Percentiles rank a stretch among this genome's conserved stretches.
phyloP scores from a whole-genome alignment of 2,113 vertebrate species.

The Vulpes vulpes region DNA sequence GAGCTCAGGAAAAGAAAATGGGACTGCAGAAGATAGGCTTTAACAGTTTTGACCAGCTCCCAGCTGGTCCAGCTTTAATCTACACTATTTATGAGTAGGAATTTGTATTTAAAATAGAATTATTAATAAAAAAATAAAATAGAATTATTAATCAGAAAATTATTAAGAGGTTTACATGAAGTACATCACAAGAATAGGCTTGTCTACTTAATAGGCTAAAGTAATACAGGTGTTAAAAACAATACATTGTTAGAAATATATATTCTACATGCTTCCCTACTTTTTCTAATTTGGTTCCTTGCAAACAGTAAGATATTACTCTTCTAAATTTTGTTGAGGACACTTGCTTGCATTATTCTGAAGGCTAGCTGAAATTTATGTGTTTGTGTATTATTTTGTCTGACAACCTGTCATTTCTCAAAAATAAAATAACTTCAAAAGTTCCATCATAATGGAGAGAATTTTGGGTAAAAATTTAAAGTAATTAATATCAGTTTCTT shows the following conservation, averaged over 20 bases:
- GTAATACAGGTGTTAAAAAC: neutral
- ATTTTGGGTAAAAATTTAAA: neutral
- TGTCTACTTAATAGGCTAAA: neutral
- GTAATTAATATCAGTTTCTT: neutral
- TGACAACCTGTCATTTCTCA: neutral
- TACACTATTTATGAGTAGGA: neutral
- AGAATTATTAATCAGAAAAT: conserved; percentile 40
- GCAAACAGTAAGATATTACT: neutral
- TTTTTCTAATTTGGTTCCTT: neutral
- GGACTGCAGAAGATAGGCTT: neutral
- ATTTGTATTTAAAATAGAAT: conserved; percentile 20
- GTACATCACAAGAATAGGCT: neutral
- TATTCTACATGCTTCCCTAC: neutral
- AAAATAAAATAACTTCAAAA: conserved; percentile 41
- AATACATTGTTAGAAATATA: neutral
- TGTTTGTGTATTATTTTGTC: neutral
- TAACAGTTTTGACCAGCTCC: neutral
- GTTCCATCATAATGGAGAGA: neutral
- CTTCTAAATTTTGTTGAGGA: neutral
- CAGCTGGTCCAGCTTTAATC: neutral
- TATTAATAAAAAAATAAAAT: conserved; percentile 47
- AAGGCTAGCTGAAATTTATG: neutral
- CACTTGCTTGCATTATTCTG: neutral
- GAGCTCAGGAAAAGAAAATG: neutral
- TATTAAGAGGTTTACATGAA: neutral